Base-by-base conservation (phyloP, 64 coral and sea anemone genomes). In the Dendronephthya gigantea region DNA sequence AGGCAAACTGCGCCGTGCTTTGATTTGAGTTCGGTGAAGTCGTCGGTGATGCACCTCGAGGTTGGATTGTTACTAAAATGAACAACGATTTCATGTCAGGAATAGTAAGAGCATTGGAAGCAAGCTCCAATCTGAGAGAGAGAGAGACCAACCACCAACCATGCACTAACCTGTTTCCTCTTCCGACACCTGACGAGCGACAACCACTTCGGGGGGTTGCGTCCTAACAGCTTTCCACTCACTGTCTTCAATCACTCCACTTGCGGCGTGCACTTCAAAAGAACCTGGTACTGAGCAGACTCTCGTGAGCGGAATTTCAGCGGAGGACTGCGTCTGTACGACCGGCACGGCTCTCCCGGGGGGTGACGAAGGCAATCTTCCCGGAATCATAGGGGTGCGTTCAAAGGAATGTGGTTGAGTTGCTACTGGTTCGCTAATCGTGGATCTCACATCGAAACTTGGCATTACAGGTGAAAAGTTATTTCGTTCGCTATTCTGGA, bases 41-140 rank as follows among this genome's bases (percentile, higher is more conserved):
- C 22, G 72, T 79, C 1, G 12, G 9, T 36, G 72, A 29, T 9
- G 32, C 29, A n/a, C 19, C 25, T 5, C 55, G 19, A 12, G 72
- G 72, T 79, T 79, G 72, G 29, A 34, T 79, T 35, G 72, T 79
- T 8, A 79, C 72, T 79, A 79, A 34, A 39, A 79, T 36, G 36
- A 15, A 10, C 72, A 33, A 79, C 36, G 36, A 36, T 74, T 74
- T n/a, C n/a, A n/a, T n/a, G n/a, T n/a, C n/a, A n/a, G n/a, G n/a
- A 30, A 74, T 28, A 22, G 8, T 52, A 52, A 52, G n/a, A n/a
- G n/a, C n/a, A n/a, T n/a, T n/a, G n/a, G 4, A 45, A 45, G 41
- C 41, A 11, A 45, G 11, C 4, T 45, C 41, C 41, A 11, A 11
- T 45, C 41, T 45, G 41, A 45, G 11, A 45, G 41, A 45, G 4